Evolutionary conservation across 2,797 vertebrate species (phyloP), one percentile per base, ranked within the genome.

Genomic region (Sebastes vulpes): DNA sequence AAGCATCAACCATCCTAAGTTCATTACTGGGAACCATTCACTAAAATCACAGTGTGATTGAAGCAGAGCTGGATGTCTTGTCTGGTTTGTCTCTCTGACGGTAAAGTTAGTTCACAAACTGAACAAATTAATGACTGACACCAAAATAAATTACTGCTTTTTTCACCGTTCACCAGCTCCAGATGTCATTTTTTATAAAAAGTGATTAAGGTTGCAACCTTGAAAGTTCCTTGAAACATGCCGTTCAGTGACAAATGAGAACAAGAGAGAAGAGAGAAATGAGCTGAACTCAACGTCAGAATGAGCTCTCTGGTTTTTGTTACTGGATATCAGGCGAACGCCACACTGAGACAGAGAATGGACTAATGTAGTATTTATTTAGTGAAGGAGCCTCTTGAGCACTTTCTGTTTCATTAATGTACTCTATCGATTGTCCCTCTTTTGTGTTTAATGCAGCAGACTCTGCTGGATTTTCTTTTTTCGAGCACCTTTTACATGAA

Each of bases 381-480:
- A 67, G 50, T 50, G 50, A 79, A 67, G 65, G 57, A 84, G 77
- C 77, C 73, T 79, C 86, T 88, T 72, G 64, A 83, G 77, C 72
- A 72, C 74, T 64, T 75, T 88, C 58, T 64, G 48, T 68, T 68
- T 82, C 77, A 83, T 85, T 83, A 85, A 75, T 66, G 77, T 32
- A 60, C 75, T 46, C 58, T 3, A 86, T 82, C 25, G 73, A 86
- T 81, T 78, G 77, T 79, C 56, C 53, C 10, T 38, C 35, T 77
- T 42, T 14, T 63, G 18, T 65, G 76, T 50, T 65, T 82, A 26
- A 53, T 68, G 56, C 56, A 56, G 63, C 76, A 53, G 46, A 2
- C 35, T 16, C 5, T 0, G 20, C 6, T 21, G 42, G 42, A 3
- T 57, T 67, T 14, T 50, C 11, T 46, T 9, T 38, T 64, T 20